These are phyloP conservation scores for Taphrorychus bicolor DNA, from an alignment of 2,888 invertebrate genomes.

Conservation along the genomic window DNA sequence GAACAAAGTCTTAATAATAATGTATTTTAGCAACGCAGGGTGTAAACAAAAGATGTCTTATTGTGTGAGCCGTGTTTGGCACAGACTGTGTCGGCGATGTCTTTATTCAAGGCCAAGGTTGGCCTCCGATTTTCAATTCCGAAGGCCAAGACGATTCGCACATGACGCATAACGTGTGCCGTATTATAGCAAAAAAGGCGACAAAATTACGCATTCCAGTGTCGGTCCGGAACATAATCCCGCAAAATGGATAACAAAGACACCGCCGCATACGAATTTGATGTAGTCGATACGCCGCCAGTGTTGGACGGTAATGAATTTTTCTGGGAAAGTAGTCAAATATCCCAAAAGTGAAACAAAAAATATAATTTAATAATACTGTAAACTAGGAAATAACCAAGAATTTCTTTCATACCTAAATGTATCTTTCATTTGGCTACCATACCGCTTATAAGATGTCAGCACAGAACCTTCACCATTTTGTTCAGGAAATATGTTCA, in stretches of 20 bases:
- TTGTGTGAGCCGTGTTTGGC: not conserved
- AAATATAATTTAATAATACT: not conserved
- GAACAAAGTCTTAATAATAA: too few relatives aligned
- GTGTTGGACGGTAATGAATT: slow-evolving; percentile 53
- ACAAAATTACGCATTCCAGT: slow-evolving; percentile 39
- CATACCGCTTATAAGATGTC: too few relatives aligned
- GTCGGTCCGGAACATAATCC: slow-evolving; percentile 39
- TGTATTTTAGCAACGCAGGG: too few relatives aligned
- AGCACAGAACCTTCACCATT: not conserved
- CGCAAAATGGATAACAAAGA: slow-evolving; percentile 40
- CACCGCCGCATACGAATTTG: slow-evolving; percentile 46
- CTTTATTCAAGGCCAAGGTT: slow-evolving; percentile 19
- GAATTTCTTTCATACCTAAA: too few relatives aligned
- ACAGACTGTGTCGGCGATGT: not conserved
- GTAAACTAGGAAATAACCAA: too few relatives aligned
- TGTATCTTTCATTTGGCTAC: too few relatives aligned
- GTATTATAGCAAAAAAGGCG: not conserved
- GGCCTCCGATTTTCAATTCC: not conserved
- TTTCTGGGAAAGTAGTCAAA: slow-evolving; percentile 41
- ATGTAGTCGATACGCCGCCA: slow-evolving; percentile 51
- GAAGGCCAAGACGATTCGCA: not conserved
- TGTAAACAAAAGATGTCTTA: too few relatives aligned
- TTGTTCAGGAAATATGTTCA: not conserved
- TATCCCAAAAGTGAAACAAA: not conserved
- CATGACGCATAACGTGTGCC: slow-evolving; percentile 5